These are phyloP conservation scores for Procavia capensis DNA, from an alignment of 2,113 vertebrate species.

Conservation along the genomic window DNA sequence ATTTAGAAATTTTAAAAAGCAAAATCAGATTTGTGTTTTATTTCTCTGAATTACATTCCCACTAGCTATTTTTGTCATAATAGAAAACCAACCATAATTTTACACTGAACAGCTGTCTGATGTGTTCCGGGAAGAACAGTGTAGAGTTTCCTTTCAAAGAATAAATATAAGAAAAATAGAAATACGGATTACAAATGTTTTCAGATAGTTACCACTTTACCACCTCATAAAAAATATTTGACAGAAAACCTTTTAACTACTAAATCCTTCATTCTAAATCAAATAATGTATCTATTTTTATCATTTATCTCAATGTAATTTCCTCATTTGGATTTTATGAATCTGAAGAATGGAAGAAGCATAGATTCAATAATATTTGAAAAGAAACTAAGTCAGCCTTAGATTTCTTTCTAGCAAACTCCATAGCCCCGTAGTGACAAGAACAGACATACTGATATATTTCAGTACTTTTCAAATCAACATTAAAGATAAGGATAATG, in stretches of 20 bases:
- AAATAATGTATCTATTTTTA: neutral
- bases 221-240: neutral
- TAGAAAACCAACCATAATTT: neutral
- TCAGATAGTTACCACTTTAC: neutral
- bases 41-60: constrained; percentile 18
- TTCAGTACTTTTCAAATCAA: neutral
- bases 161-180: neutral
- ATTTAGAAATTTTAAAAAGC: constrained; percentile 35
- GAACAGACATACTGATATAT: neutral
- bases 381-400: neutral
- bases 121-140: neutral
- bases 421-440: neutral
- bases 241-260: constrained; percentile 10
- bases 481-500: neutral
- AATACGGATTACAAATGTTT: neutral
- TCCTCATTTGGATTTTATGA: neutral
- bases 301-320: neutral
- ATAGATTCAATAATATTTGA: neutral
- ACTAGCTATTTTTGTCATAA: constrained; percentile 23
- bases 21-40: constrained; percentile 7
- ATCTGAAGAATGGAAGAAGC: constrained; percentile 22
- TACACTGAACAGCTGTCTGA: neutral
- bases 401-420: neutral
- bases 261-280: neutral
- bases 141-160: neutral